phyloP scores from a whole-genome alignment of 2,113 vertebrate species.

The Zootoca vivipara region DNA sequence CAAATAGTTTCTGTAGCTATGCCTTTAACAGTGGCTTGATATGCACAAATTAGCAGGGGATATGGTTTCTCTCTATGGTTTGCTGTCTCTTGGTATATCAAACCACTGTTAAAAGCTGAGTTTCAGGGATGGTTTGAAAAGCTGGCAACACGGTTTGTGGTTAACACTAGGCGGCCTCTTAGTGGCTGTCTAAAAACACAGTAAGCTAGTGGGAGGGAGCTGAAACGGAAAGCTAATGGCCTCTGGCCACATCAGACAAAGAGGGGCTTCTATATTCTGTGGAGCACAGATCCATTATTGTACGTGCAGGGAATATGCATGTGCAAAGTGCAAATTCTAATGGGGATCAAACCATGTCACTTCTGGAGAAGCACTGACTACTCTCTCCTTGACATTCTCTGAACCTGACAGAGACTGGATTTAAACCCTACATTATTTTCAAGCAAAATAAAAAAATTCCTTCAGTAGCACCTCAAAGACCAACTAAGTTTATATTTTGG shows the following conservation, averaged over 20 bases:
- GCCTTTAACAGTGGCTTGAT: neutral
- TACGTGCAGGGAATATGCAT: neutral
- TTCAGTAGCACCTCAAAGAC: too few relatives aligned
- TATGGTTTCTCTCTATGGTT: neutral
- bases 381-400: neutral
- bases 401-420: neutral
- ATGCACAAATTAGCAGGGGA: too few relatives aligned
- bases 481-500: too few relatives aligned
- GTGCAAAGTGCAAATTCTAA: neutral
- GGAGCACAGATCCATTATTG: neutral
- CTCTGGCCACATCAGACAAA: neutral
- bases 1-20: neutral
- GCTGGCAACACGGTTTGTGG: too few relatives aligned
- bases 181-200: neutral
- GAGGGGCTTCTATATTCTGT: neutral
- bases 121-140: neutral
- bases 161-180: neutral
- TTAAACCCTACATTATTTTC: neutral
- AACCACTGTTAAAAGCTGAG: neutral
- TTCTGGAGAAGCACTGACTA: too few relatives aligned
- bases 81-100: neutral
- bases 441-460: too few relatives aligned
- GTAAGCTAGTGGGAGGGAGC: neutral
- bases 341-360: too few relatives aligned
- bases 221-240: neutral